A percentile compares a stretch with the other conserved stretches of the same genome.
Conservation (phyloP, 2,888 invertebrate species). For the Aleiodes leptofemur region DNA sequence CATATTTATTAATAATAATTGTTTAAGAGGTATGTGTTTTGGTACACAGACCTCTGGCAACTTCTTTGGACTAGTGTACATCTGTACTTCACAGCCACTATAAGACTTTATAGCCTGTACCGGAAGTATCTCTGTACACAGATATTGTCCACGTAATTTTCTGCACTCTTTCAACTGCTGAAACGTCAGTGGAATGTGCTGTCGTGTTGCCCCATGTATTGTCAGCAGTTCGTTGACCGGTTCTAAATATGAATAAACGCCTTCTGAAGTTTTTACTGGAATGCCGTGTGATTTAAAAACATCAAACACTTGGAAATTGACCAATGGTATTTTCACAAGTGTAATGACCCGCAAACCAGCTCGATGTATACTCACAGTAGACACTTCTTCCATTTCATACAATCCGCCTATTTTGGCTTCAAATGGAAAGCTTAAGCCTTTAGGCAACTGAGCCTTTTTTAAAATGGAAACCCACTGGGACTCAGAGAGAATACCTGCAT, state of each 20-base stretch:
- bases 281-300: no score
- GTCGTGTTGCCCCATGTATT: constrained; percentile 1
- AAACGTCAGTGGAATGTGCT: not conserved
- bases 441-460: no score
- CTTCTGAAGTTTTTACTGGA: not conserved
- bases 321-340: no score
- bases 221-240: not conserved
- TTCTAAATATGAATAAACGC: not conserved
- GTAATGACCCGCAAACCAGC: no score
- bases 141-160: not conserved
- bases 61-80: not conserved
- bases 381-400: constrained; percentile 6
- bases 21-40: no score
- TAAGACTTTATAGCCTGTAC: no score
- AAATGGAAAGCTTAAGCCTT: not conserved
- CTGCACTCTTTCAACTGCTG: not conserved
- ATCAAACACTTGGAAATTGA: no score
- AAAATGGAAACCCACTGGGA: no score
- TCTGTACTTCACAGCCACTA: not conserved
- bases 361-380: no score
- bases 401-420: not conserved
- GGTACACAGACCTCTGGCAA: no score
- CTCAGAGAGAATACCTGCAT: no score
- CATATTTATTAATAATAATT: no score
- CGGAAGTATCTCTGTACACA: constrained; percentile 3